Base-by-base conservation (phyloP, 2,113 vertebrate genomes). In the Cranoglanis bouderius region DNA sequence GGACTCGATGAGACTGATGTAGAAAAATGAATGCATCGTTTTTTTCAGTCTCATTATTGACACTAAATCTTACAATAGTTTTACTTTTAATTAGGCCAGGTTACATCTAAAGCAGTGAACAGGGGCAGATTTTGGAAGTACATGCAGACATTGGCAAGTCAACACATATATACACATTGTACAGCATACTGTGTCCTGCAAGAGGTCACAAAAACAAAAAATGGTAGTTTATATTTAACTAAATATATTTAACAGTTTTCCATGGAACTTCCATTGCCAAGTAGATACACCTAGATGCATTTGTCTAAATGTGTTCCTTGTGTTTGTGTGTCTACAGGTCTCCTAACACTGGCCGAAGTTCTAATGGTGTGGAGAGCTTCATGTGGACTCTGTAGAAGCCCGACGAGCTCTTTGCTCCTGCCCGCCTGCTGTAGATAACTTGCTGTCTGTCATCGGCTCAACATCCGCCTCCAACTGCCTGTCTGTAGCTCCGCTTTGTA, bases 291-390 rank as follows among this genome's bases (percentile, higher is more conserved):
- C 77, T 18, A 16, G 29, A 65, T 59, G 18, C 9, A 32, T 51
- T 86, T 0, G 2, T 55, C 26, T 86, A 63, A 49, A 16, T 94
- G 83, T 63, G 32, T 70, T 57, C 1, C 38, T 2, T 88, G 12
- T 96, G 87, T 95, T 94, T 91, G 94, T 93, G 86, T 96, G 85
- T 94, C 94, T 86, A 2, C 96, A 99, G 98, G 98, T 99, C 94
- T 98, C 97, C 94, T 99, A 98, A 99, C 97, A 95, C 92, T 96
- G 94, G 92, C 95, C 95, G 94, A 94, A 93, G 93, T 94, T 94
- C 94, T 95, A 92, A 94, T 95, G 95, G 89, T 90, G 90, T 91
- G 89, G 77, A 77, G 19, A 80, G 63, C 88, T 61, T 91, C 93
- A 93, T 93, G 92, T 94, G 93, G 94, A 95, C 95, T 95, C 93